A percentile compares a stretch with the other conserved stretches of the same genome.
Evolutionary conservation across 2,888 invertebrate genomes (phyloP).

Genomic region (Congeria kusceri): DNA sequence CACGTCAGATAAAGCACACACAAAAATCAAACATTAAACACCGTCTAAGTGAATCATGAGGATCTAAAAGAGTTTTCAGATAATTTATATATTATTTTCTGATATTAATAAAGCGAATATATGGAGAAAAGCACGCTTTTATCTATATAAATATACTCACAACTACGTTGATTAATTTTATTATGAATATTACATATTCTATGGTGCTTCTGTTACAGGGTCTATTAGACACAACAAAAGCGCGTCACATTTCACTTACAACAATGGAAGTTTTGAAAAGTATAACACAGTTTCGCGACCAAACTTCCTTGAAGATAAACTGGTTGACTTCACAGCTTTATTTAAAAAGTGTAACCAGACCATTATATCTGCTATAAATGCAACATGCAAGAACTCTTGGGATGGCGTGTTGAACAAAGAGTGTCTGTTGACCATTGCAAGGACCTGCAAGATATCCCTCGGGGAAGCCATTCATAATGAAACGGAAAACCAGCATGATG

Average conservation of each 20-base stretch:
- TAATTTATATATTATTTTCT: too few species aligned
- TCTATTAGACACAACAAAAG: neutral
- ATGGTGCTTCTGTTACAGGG: too few species aligned
- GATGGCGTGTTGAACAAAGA: slow-evolving; percentile 6
- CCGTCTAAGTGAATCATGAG: too few species aligned
- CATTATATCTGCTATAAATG: slow-evolving; percentile 9
- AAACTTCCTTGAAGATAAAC: slow-evolving; percentile 27
- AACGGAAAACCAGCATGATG: too few species aligned
- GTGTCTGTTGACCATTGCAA: slow-evolving; percentile 34
- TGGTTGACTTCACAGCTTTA: slow-evolving; percentile 9
- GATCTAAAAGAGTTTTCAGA: too few species aligned
- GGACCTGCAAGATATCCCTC: slow-evolving; percentile 1
- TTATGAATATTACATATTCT: too few species aligned
- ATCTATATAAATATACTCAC: too few species aligned
- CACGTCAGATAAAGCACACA: too few species aligned
- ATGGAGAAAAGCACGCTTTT: too few species aligned
- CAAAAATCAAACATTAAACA: too few species aligned
- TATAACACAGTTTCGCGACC: slow-evolving; percentile 28
- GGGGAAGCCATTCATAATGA: neutral
- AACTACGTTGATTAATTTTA: too few species aligned
- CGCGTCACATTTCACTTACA: slow-evolving; percentile 22
- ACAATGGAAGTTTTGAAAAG: neutral
- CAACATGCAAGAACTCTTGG: slow-evolving; percentile 28
- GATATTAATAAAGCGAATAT: too few species aligned
- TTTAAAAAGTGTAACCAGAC: neutral